Evolutionary conservation across 53 echinoderm and acorn worm genomes (phyloP).

Genomic region (Echinarachnius parma): DNA sequence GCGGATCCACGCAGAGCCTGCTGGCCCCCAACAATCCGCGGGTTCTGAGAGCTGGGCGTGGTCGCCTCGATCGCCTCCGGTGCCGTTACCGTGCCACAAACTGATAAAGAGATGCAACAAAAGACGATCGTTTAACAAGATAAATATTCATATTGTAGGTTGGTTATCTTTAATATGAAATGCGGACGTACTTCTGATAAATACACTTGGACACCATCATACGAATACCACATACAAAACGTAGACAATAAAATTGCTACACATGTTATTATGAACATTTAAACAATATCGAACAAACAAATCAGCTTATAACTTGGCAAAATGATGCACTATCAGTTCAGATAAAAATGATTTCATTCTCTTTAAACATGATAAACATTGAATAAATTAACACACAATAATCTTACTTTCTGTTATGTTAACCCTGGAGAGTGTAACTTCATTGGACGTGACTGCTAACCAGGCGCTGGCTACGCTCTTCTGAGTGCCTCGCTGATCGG

Average conservation of each 20-base stretch:
- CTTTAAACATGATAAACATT: no score
- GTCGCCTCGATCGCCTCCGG: constrained; percentile 31
- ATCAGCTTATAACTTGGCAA: background rate
- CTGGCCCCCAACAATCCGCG: constrained; percentile 63
- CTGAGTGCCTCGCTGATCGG: constrained; percentile 9
- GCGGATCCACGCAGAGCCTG: constrained; percentile 64
- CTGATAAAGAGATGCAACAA: no score
- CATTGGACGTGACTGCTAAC: constrained; percentile 34
- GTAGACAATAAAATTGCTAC: no score
- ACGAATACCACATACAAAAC: no score
- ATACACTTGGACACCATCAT: no score
- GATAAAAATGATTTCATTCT: no score
- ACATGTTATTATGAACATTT: no score
- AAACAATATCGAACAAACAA: no score
- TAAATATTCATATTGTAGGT: no score
- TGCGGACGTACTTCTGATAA: no score
- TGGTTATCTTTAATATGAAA: no score
- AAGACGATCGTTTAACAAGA: no score
- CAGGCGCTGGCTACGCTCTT: constrained; percentile 48
- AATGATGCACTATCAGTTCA: background rate
- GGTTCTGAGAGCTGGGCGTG: constrained; percentile 2
- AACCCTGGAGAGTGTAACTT: background rate
- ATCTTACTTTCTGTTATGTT: constrained; percentile 61
- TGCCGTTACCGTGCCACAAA: constrained; percentile 67
- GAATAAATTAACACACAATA: background rate